Conservation (phyloP, 2,888 invertebrate species). For the Salpingus planirostris region DNA sequence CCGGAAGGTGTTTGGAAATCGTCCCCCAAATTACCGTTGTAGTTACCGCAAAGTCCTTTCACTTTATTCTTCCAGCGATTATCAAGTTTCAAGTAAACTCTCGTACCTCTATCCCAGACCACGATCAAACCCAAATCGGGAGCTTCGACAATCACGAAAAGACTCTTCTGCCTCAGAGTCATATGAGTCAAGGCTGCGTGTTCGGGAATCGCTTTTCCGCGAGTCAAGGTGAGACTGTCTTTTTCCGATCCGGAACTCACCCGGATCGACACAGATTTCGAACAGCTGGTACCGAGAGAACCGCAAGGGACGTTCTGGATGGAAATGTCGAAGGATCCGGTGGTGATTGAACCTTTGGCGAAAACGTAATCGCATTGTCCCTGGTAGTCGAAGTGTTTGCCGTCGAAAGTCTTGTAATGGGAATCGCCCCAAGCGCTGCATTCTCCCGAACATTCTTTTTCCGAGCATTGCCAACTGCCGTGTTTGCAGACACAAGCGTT, state of each 20-base stretch:
- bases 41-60: conserved; percentile 85
- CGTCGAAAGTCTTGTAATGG: conserved; percentile 82
- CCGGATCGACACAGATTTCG: conserved; percentile 68
- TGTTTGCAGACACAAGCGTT: conserved; percentile 70
- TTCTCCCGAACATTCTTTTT: conserved; percentile 62
- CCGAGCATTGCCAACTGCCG: conserved; percentile 74
- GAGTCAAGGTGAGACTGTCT: conserved; percentile 57
- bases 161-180: conserved; percentile 57
- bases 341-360: conserved; percentile 59
- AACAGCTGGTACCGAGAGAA: conserved; percentile 77
- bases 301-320: conserved; percentile 85
- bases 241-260: conserved; percentile 49
- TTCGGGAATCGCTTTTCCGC: conserved; percentile 49
- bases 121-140: conserved; percentile 66
- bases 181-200: conserved; percentile 47
- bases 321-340: conserved; percentile 64
- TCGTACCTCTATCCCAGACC: conserved; percentile 80
- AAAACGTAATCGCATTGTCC: conserved; percentile 82
- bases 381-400: conserved; percentile 72
- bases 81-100: conserved; percentile 70
- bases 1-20: conserved; percentile 82
- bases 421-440: conserved; percentile 88
- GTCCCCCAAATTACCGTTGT: conserved; percentile 73
- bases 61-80: conserved; percentile 73
- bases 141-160: conserved; percentile 71